phyloP scores from a whole-genome alignment of 2,797 vertebrate genomes.

The Okamejei kenojei region DNA sequence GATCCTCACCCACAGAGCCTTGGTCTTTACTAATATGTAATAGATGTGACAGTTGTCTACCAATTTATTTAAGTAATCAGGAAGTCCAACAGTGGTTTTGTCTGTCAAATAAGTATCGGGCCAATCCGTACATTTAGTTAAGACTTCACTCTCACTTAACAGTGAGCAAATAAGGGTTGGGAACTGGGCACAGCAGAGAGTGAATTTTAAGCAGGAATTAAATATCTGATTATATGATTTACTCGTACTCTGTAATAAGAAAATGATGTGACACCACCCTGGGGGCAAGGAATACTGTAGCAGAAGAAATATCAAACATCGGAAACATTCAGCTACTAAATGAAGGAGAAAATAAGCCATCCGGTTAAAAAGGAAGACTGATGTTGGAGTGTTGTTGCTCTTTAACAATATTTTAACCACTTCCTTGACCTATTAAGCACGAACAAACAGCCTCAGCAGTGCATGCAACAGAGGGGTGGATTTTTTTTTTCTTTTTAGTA shows the following conservation, averaged over 20 bases:
- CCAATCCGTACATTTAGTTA: neutral
- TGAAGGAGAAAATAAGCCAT: neutral
- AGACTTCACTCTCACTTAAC: slow-evolving; percentile 3
- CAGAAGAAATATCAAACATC: neutral
- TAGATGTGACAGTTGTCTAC: too few relatives aligned
- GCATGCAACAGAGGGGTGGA: neutral
- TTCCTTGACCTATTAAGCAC: neutral
- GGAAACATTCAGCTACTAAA: slow-evolving; percentile 19
- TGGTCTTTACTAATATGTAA: too few relatives aligned
- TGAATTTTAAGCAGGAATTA: slow-evolving; percentile 23
- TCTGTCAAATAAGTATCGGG: neutral
- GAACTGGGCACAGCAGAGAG: neutral
- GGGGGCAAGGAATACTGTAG: neutral
- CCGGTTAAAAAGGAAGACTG: neutral
- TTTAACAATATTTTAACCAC: neutral
- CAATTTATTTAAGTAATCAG: neutral
- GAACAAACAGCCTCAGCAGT: neutral
- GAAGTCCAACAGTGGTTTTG: neutral
- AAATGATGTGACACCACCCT: slow-evolving; percentile 12
- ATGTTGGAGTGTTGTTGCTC: neutral
- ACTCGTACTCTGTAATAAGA: slow-evolving; percentile 1
- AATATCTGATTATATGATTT: neutral
- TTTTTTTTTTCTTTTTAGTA: neutral
- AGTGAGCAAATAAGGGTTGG: neutral
- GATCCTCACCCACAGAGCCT: too few relatives aligned